Base-by-base conservation (phyloP, 2,797 vertebrate genomes). In the Mallotus villosus region DNA sequence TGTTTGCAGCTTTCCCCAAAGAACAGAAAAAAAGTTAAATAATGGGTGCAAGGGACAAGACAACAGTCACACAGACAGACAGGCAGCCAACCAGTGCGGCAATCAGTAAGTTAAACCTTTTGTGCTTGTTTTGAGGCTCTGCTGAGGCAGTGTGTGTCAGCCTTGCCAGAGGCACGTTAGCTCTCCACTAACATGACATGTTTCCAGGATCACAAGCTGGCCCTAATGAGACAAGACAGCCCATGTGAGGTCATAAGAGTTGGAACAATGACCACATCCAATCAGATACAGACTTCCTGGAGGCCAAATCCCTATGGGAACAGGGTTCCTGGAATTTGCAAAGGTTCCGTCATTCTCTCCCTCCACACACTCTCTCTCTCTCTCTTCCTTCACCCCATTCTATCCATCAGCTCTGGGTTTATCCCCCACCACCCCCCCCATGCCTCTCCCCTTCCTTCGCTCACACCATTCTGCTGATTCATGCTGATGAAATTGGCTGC, bases 401-500 rank as follows among this genome's bases (percentile, higher is more conserved):
- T 22, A 59, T 71, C 69, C 8, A 21, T 74, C 60, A 64, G 65
- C 32, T 41, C 8, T 11, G 63, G 32, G 57, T 69, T n/a, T 46
- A 5, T 27, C 24, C 9, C 51, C 68, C 27, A 49, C 62, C 55
- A 7, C 49, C 67, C 68, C 66, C 11, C 67, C 24, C 57, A 3
- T 65, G 19, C 25, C 17, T 71, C 53, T 46, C 21, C 21, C 32
- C 8, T 24, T 21, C 49, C 6, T 4, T 21, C 64, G 51, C 62
- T 70, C 72, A 69, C 24, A 0, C 27, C 57, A 63, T 89, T 88
- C 76, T 90, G 91, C 89, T 86, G 90, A 92, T 81, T 93, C 92
- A 92, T 79, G 78, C 75, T 53, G 67, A 63, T 59, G 74, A 68
- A 82, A 87, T 63, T 75, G 1, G 74, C 82, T 69, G 61, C 80